Evolutionary conservation across 1,140 invertebrate genomes (phyloP), one percentile per base, ranked within the genome.

Genomic region (Probaryconus sp.): DNA sequence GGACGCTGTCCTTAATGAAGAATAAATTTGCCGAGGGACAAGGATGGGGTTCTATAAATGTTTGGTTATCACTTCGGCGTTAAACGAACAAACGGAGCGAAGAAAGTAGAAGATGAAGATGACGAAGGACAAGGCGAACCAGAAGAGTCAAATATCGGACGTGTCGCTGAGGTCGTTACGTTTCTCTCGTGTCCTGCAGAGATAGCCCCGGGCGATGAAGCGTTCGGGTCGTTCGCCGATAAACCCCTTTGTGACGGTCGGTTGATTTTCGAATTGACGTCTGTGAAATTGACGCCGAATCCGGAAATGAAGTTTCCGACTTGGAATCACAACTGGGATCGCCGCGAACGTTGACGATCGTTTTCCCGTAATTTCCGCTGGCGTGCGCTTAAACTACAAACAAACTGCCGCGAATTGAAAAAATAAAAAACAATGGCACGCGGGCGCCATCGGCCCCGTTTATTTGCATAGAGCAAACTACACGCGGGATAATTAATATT

Each of bases 281-380:
- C 73, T 76, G 78, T 81, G 71, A 81, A 82, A 84, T 84, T 80
- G 72, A 76, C 68, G 75, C 70, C 76, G 65, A 81, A 79, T 70
- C 76, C 81, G 82, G 82, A 85, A 85, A 84, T 84, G 79, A 84
- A 82, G 78, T 79, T 79, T 76, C 78, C 78, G 76, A 78, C 65
- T 77, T 78, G 68, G 69, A 77, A 68, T 79, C 68, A 72, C 76
- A 77, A 80, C 60, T 45, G 48, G 69, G 42, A 68, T 61, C 47
- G 53, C 38, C 56, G 45, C 65, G 60, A 48, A 55, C 65, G 69
- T 26, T 76, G 61, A 63, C 67, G 73, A 76, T 70, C 73, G 78
- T 77, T 73, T 65, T 68, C 74, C 68, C 65, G 72, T 78, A 77
- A 80, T 80, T 76, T 76, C 78, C 48, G 61, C 67, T 64, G 47